These are phyloP conservation scores for Chydorus sphaericus DNA, from an alignment of 2,888 invertebrate genomes.

Conservation along the genomic window DNA sequence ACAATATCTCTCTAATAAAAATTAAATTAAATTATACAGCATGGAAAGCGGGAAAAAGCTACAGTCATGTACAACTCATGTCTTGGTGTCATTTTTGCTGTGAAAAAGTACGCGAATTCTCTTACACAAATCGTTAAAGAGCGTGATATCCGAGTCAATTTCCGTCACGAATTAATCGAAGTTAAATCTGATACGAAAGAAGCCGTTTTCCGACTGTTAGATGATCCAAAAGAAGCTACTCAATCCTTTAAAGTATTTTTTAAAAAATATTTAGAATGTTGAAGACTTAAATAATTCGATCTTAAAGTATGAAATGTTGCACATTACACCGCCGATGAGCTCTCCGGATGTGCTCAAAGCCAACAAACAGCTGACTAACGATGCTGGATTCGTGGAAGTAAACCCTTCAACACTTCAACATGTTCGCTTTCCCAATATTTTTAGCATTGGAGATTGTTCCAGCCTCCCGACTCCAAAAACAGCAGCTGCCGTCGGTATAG, in stretches of 20 bases:
- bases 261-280: background rate
- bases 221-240: slow-evolving; percentile 35
- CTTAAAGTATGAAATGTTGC: slow-evolving; percentile 68
- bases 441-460: slow-evolving; percentile 86
- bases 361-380: slow-evolving; percentile 46
- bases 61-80: slow-evolving; percentile 73
- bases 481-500: slow-evolving; percentile 84
- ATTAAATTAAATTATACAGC: slow-evolving; percentile 35
- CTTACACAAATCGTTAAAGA: slow-evolving; percentile 56
- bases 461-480: slow-evolving; percentile 91
- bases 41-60: slow-evolving; percentile 52
- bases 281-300: no score
- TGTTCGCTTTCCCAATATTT: slow-evolving; percentile 62
- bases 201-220: slow-evolving; percentile 66
- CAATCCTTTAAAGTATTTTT: slow-evolving; percentile 8
- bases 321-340: slow-evolving; percentile 79
- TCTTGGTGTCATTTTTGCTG: slow-evolving; percentile 78
- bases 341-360: slow-evolving; percentile 48
- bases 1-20: no score
- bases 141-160: slow-evolving; percentile 64
- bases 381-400: slow-evolving; percentile 61
- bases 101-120: slow-evolving; percentile 80
- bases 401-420: slow-evolving; percentile 70
- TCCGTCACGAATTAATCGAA: slow-evolving; percentile 53
- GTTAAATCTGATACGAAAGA: slow-evolving; percentile 50